Evolutionary conservation across 2,113 vertebrate genomes (phyloP).

Genomic region (Mesoclemmys tuberculata): DNA sequence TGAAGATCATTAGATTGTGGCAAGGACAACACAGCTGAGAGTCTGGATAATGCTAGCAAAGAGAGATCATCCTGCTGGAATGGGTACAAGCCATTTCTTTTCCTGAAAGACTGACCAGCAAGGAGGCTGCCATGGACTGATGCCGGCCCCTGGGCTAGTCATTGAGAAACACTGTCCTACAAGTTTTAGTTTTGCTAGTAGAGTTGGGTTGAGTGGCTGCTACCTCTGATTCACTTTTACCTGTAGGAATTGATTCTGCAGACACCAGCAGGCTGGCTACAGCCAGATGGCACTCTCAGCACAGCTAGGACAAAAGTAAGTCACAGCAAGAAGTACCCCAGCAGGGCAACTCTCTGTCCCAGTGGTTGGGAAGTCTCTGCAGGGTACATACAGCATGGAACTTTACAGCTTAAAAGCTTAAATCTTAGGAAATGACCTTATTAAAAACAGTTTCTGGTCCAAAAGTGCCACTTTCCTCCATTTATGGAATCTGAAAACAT

Average conservation of each 20-base stretch:
- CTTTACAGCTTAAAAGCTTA: neutral
- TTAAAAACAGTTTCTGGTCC: neutral
- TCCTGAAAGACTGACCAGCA: neutral
- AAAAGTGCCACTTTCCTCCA: accelerated
- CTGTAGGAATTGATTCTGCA: neutral
- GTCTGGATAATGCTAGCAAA: neutral
- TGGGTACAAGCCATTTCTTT: neutral
- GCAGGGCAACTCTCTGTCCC: accelerated
- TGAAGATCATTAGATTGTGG: neutral
- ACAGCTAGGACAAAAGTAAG: neutral
- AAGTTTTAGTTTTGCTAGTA: neutral
- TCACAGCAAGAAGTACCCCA: accelerated
- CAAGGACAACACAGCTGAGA: neutral
- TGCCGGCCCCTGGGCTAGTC: neutral
- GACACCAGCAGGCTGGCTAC: neutral
- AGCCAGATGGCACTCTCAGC: neutral
- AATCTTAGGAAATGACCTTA: neutral
- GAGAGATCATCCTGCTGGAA: neutral
- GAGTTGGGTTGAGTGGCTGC: neutral
- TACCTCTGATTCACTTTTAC: neutral
- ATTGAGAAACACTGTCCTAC: neutral
- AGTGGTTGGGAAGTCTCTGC: neutral
- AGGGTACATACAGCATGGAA: accelerated
- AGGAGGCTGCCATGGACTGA: neutral
- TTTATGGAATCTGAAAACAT: neutral